Base-by-base conservation (phyloP, 1,140 invertebrate genomes). In the Drosophila murphyi region DNA sequence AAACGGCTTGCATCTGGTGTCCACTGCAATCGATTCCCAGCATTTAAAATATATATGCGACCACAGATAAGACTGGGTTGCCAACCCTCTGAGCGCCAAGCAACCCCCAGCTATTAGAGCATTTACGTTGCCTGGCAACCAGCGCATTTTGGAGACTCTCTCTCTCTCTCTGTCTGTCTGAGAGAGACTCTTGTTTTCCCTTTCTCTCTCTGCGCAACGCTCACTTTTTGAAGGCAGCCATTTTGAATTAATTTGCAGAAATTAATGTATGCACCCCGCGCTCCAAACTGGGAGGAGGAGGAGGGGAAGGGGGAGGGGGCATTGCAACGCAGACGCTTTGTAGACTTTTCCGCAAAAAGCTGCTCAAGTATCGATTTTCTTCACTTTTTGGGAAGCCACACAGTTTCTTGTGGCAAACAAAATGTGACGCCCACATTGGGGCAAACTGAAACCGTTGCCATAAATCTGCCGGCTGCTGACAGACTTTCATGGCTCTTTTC, bases 1-100 rank as follows among this genome's bases (percentile, higher is more conserved):
- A 90, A 85, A 89, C 54, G 39, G 54, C 37, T 90, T 89, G 85
- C 85, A 89, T 89, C 85, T 89, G 85, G 81, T 90, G 86, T 85
- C 81, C 86, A 73, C 61, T 68, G 48, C 69, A 85, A 90, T 85
- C 81, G 86, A 89, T 89, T 85, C 76, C 52, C 78, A 80, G 71
- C 63, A 50, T 51, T 41, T 32, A 32, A 2, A 20, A 20, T 29
- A 41, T n/a, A 12, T 32, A 10, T 29, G 35, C 54, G 12, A 2
- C 37, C 54, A 20, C 20, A 20, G 20, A 20, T 32, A n/a, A 6
- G 10, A 12, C 12, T 4, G 50, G 7, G 7, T 28, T 57, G 32
- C 3, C 68, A 77, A 63, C 63, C 51, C 77, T 41, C 34, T 34
- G 31, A 35, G 55, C 39, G 50, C 65, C 51, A 70, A 80, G 70